Evolutionary conservation across 2,113 vertebrate species (phyloP), one percentile per base, ranked within the genome.

Genomic region (Neoarius graeffei): DNA sequence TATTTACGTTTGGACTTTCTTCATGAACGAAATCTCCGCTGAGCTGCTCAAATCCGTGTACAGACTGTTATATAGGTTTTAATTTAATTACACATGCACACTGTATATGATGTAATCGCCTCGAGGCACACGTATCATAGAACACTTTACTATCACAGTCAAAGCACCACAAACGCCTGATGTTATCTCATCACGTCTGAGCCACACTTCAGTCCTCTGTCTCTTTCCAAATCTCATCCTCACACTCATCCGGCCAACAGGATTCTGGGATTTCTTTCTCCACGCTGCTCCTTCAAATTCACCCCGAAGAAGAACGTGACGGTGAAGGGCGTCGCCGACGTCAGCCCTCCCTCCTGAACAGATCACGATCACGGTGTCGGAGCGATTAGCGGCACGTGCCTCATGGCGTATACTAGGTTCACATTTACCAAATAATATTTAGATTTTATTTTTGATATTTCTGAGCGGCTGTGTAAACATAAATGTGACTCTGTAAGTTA

Each of bases 361-460:
- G 42, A 42, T 50, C 42, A 17, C 14, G 60, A 60, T 64, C 48
- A 57, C 1, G 35, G 30, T 60, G 23, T 83, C 13, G 19, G 59
- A 83, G 57, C 35, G 11, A 14, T 66, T 64, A 48, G 19, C 23
- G 23, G 19, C 81, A 83, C 60, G 10, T 64, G 60, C 59, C 60
- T 83, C 59, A 66, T 48, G 56, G 42, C 57, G 27, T 35, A n/a
- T 23, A 52, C n/a, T 71, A 25, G 62, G 52, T 35, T 52, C n/a
- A 23, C 25, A 73, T 35, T 85, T 19, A 84, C 62, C 64, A 84
- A 69, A 69, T 67, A 69, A 27, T 84, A 54, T 84, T 69, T 64
- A 14, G 19, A 73, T 35, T 71, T 35, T 71, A 85, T 73, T 73
- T 73, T 85, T 73, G 66, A 85, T 73, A 85, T 85, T 23, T 52